Base-by-base conservation (phyloP, 2,888 invertebrate genomes). In the Ormyrus labotus region DNA sequence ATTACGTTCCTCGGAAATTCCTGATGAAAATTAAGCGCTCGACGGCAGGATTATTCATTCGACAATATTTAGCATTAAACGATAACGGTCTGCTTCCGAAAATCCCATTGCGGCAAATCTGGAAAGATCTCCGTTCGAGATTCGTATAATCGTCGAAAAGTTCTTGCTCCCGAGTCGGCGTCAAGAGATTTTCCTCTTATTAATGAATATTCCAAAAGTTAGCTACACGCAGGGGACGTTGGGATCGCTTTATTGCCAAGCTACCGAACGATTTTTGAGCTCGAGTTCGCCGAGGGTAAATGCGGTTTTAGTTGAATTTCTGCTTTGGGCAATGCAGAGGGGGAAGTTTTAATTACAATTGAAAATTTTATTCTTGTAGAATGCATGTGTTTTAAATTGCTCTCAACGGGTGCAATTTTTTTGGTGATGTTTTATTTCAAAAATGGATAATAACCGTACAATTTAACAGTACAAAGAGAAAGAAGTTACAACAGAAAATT, bases 131-230 rank as follows among this genome's bases (percentile, higher is more conserved):
- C 55, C 13, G 51, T 78, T 73, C 61, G 68, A 79, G 19, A 73
- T 78, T 71, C 73, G 69, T 78, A 68, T 57, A 80, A 80, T 65
- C 63, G 69, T 67, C 65, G 64, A 75, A 64, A 75, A 71, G 60
- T 65, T 69, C 9, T 48, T 13, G 61, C 60, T 60, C 51, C 50
- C 51, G 34, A 11, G 50, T 6, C 48, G 60, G 51, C 64, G n/a
- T 6, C 10, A 48, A 9, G 13, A 72, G 60, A 60, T 48, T 57
- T 70, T 50, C 50, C 45, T 60, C 60, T 65, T 55, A 58, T 73
- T 63, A 79, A 75, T 65, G 58, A 70, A 74, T 75, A 80, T 70
- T 65, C 65, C 51, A 45, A 9, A 34, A 34, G 34, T 34, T 34
- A 34, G 34, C 34, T 4, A 4, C 34, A 34, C 65, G 63, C 71